Evolutionary conservation across 64 coral and sea anemone species (phyloP).

Genomic region (Platygyra sinensis): DNA sequence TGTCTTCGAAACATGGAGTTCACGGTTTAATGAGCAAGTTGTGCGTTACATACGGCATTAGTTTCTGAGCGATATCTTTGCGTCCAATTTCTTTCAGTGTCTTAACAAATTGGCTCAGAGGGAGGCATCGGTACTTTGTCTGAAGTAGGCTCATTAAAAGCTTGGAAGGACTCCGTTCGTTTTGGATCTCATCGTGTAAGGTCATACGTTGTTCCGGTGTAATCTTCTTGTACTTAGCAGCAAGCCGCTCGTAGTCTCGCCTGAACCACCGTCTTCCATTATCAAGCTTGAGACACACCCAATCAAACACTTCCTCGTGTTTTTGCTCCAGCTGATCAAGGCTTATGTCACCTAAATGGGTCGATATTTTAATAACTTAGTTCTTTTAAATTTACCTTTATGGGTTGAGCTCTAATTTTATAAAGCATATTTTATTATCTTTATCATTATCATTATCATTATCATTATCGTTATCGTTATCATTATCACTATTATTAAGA

Average conservation of each 20-base stretch:
- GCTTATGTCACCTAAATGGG: neutral
- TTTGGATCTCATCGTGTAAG: neutral
- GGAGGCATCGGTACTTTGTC: neutral
- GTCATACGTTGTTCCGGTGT: neutral
- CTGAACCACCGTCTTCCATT: neutral
- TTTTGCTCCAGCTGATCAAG: neutral
- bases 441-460: too few species aligned
- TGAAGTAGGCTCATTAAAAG: neutral
- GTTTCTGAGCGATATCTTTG: constrained; percentile 8
- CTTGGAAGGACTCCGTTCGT: constrained; percentile 1
- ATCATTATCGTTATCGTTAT: too few species aligned
- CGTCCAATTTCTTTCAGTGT: constrained; percentile 7
- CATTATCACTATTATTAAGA: too few species aligned
- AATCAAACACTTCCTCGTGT: neutral
- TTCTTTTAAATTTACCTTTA: too few species aligned
- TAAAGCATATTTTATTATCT: too few species aligned
- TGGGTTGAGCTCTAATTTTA: too few species aligned
- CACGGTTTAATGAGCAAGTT: too few species aligned
- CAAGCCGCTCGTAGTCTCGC: constrained; percentile 1
- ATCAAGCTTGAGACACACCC: neutral
- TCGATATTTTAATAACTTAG: too few species aligned
- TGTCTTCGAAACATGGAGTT: too few species aligned
- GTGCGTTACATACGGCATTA: neutral
- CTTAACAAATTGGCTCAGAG: neutral
- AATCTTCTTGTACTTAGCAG: constrained; percentile 5